Evolutionary conservation across 2,888 invertebrate genomes (phyloP), one percentile per base, ranked within the genome.

Genomic region (Trichogramma evanescens): DNA sequence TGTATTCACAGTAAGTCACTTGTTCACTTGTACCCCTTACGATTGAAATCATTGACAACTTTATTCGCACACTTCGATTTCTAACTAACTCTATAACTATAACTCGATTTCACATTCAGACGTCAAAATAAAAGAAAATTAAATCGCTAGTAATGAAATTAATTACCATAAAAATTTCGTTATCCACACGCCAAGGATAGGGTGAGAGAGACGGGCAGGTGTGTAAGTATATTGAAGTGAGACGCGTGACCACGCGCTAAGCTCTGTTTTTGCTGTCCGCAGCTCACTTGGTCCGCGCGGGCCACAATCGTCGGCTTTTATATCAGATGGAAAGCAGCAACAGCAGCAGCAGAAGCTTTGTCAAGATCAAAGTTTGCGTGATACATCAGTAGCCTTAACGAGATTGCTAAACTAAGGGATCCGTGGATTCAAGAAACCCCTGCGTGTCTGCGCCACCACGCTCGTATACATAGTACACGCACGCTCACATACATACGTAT

Each of bases 341-440:
- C 42, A 43, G 48, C 10, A 48, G 48, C 10, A 48, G 26, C 10
- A 13, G 10, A 48, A 5, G n/a, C 51, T n/a, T n/a, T 54, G 13
- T 55, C 66, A 64, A 66, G 68, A 73, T 72, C 68, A 66, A 53
- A 63, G 68, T 69, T 77, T 61, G 76, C 77, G 75, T 78, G 77
- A 56, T 64, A 59, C 67, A 66, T 76, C 72, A 77, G 71, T 46
- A 7, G 71, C 70, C 72, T 72, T 78, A 78, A 78, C 77, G 75
- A 69, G 71, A 78, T 77, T 76, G 58, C 57, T 26, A 26, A 26
- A 26, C 26, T 26, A 10, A 42, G 50, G 52, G 59, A 62, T 58
- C 62, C 72, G 66, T 67, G 69, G 70, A 74, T 71, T 66, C 66
- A 60, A 62, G 68, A 78, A 77, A 77, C 77, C 77, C 72, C 73